These are phyloP conservation scores for Brachypodius melanocephalos DNA, from an alignment of 2,113 vertebrate species.

Conservation along the genomic window DNA sequence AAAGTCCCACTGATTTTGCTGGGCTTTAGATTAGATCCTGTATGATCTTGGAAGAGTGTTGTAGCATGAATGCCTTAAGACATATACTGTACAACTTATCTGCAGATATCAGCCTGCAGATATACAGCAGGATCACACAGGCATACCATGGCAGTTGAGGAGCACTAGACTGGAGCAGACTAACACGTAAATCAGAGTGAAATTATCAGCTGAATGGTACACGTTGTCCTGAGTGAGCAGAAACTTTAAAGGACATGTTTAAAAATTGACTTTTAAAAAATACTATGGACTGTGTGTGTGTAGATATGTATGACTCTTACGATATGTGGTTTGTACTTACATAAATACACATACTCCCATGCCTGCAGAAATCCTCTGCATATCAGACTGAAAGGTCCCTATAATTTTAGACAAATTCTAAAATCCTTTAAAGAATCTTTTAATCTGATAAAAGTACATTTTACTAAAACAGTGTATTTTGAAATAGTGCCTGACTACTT, in stretches of 20 bases:
- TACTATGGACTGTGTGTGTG: rapidly evolving
- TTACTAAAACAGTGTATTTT: neutral
- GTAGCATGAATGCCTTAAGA: neutral
- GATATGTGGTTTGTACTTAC: neutral
- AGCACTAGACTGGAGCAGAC: neutral
- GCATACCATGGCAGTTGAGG: neutral
- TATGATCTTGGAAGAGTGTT: neutral
- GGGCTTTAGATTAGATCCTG: neutral
- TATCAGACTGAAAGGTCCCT: neutral
- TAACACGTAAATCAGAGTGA: neutral
- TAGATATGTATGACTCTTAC: neutral
- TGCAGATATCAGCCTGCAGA: neutral
- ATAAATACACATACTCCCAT: neutral
- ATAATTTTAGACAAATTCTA: neutral
- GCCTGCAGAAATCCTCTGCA: neutral
- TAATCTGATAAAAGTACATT: slow-evolving; percentile 12
- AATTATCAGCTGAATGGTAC: neutral
- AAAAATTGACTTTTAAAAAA: neutral
- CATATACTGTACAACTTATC: neutral
- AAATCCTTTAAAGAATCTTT: neutral
- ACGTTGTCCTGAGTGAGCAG: neutral
- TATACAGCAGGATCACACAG: neutral
- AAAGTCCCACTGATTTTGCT: neutral
- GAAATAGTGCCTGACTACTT: neutral
- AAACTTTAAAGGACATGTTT: neutral